A percentile compares a stretch with the other conserved stretches of the same genome.
Evolutionary conservation across 2,888 invertebrate species (phyloP).

Genomic region (Perizoma affinitatum): DNA sequence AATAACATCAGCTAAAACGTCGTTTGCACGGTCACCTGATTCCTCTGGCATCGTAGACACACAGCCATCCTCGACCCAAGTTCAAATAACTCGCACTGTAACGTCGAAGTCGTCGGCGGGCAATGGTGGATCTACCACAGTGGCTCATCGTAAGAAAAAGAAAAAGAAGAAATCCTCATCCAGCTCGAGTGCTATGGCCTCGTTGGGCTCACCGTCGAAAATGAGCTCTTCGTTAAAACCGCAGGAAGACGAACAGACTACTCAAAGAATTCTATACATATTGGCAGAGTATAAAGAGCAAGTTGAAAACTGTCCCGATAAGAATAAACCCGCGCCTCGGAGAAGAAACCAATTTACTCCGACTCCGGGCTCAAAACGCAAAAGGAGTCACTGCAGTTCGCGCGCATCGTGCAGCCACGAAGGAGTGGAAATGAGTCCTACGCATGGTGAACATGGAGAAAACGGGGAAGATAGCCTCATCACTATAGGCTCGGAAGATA

Average conservation of each 20-base stretch:
- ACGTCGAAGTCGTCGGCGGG: constrained; percentile 59
- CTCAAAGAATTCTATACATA: constrained; percentile 91
- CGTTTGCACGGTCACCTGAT: constrained; percentile 71
- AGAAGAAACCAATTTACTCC: constrained; percentile 89
- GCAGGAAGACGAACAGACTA: constrained; percentile 92
- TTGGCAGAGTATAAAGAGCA: constrained; percentile 92
- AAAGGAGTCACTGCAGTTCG: constrained; percentile 86
- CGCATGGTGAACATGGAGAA: constrained; percentile 38
- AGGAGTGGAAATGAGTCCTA: constrained; percentile 84
- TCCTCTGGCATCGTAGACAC: constrained; percentile 69
- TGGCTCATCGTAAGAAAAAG: constrained; percentile 49
- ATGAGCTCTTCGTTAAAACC: constrained; percentile 86
- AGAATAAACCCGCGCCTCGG: constrained; percentile 91
- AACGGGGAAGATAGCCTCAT: constrained; percentile 87
- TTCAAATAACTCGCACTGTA: constrained; percentile 59
- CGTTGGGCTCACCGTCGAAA: constrained; percentile 84
- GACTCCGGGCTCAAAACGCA: constrained; percentile 87
- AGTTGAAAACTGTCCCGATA: constrained; percentile 91
- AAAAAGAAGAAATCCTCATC: constrained; percentile 82
- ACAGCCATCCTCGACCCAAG: constrained; percentile 65
- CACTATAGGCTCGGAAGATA: constrained; percentile 90
- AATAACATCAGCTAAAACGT: constrained; percentile 62
- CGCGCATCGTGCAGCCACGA: constrained; percentile 53
- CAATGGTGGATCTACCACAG: constrained; percentile 34
- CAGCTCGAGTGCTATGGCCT: constrained; percentile 83